Evolutionary conservation across 2,888 invertebrate species (phyloP).

Genomic region (Cerceris ruficornis): DNA sequence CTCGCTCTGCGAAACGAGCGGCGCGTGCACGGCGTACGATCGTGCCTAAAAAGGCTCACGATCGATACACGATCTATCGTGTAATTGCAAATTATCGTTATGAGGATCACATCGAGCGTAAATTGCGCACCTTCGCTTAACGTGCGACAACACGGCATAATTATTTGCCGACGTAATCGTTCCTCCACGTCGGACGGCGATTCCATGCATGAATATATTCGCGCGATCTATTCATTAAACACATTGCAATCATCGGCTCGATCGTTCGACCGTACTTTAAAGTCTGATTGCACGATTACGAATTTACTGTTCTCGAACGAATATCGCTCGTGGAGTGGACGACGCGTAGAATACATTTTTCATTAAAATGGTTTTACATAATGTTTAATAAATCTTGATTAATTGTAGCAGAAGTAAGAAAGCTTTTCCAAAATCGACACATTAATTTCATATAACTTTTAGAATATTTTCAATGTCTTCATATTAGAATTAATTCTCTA

Average conservation of each 20-base stretch:
- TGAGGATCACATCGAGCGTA: slow-evolving; percentile 17
- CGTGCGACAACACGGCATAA: slow-evolving; percentile 12
- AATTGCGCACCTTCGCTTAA: slow-evolving; percentile 23
- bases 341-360: no score
- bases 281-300: slow-evolving; percentile 11
- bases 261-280: neutral
- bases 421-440: no score
- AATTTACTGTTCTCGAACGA: neutral
- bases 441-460: no score
- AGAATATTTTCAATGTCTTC: no score
- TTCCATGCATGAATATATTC: slow-evolving; percentile 11
- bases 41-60: neutral
- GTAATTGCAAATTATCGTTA: slow-evolving; percentile 42
- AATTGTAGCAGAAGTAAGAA: no score
- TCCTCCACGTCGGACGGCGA: neutral
- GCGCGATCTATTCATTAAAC: neutral
- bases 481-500: no score
- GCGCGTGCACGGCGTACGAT: no score
- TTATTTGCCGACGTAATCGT: slow-evolving; percentile 32
- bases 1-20: neutral
- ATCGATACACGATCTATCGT: slow-evolving; percentile 9
- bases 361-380: no score
- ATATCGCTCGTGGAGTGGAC: neutral
- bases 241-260: neutral
- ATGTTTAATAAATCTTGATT: no score